Percentiles rank a stretch among this genome's conserved stretches.
Evolutionary conservation across 1,140 invertebrate species (phyloP).

Genomic region (Heterodera schachtii): DNA sequence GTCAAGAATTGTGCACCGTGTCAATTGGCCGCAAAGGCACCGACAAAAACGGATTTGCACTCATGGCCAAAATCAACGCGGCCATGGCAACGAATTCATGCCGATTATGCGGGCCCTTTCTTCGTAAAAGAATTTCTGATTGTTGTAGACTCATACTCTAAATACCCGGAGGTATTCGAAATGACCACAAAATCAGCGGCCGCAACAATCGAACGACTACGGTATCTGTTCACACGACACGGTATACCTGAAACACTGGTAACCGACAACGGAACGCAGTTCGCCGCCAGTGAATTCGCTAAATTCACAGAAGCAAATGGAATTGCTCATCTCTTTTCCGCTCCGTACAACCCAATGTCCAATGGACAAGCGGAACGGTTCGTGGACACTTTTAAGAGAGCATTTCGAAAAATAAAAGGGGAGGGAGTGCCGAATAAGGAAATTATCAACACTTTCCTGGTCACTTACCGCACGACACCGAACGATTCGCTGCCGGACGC

Average conservation of each 20-base stretch:
- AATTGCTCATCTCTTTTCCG: background rate
- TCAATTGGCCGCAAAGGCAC: background rate
- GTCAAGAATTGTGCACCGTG: background rate
- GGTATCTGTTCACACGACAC: background rate
- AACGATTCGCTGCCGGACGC: background rate
- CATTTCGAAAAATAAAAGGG: too few species aligned
- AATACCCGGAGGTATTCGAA: background rate
- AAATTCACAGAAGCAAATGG: conserved; percentile 5
- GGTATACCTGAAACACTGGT: background rate
- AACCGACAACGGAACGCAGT: conserved; percentile 17
- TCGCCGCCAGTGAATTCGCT: background rate
- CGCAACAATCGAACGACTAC: conserved; percentile 23
- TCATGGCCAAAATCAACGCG: too few species aligned
- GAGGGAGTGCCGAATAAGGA: conserved; percentile 32
- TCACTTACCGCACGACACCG: conserved; percentile 25
- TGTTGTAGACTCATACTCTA: conserved; percentile 26
- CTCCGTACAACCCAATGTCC: conserved; percentile 6
- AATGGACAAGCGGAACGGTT: conserved; percentile 59
- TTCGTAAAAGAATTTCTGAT: conserved; percentile 70
- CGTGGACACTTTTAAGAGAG: conserved; percentile 52
- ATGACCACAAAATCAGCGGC: conserved; percentile 26
- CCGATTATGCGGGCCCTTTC: conserved; percentile 66
- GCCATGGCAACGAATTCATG: conserved; percentile 53
- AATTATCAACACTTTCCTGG: background rate
- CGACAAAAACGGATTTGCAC: background rate